Conservation (phyloP, 1,140 invertebrate species). For the Probaryconus sp. region DNA sequence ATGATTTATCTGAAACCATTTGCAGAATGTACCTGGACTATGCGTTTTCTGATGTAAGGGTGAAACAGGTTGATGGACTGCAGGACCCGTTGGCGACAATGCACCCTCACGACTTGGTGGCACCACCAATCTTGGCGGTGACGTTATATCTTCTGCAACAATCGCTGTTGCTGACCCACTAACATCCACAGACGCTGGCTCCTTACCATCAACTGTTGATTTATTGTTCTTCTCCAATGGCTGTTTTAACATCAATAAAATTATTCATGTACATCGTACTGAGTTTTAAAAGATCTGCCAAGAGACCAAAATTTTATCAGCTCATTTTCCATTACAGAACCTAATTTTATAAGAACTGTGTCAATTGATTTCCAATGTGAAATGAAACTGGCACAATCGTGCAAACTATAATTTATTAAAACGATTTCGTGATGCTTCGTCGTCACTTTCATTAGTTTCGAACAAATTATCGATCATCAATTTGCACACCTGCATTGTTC, state of each 20-base stretch:
- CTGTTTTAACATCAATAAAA: slow-evolving; percentile 56
- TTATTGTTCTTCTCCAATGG: slow-evolving; percentile 78
- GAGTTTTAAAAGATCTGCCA: too few species aligned
- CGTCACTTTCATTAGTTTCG: neutral
- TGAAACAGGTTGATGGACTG: slow-evolving; percentile 75
- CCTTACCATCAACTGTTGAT: slow-evolving; percentile 68
- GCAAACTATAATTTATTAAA: too few species aligned
- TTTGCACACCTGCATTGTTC: slow-evolving; percentile 3
- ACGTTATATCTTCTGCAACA: slow-evolving; percentile 66
- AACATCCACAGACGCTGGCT: slow-evolving; percentile 59
- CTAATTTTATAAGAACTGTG: too few species aligned
- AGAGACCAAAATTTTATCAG: too few species aligned
- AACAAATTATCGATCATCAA: neutral
- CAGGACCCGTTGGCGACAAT: slow-evolving; percentile 70
- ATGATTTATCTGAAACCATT: neutral
- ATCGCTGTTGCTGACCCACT: slow-evolving; percentile 43
- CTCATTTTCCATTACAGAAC: too few species aligned
- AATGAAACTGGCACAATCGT: too few species aligned
- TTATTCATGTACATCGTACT: too few species aligned
- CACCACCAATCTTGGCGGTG: slow-evolving; percentile 69
- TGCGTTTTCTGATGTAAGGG: slow-evolving; percentile 77
- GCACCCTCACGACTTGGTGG: slow-evolving; percentile 71
- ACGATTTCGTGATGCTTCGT: too few species aligned
- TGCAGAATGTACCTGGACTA: slow-evolving; percentile 68
- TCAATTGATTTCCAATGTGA: too few species aligned